These are phyloP conservation scores for Molossus alvarezi DNA, from an alignment of 2,797 vertebrate species.

Conservation along the genomic window DNA sequence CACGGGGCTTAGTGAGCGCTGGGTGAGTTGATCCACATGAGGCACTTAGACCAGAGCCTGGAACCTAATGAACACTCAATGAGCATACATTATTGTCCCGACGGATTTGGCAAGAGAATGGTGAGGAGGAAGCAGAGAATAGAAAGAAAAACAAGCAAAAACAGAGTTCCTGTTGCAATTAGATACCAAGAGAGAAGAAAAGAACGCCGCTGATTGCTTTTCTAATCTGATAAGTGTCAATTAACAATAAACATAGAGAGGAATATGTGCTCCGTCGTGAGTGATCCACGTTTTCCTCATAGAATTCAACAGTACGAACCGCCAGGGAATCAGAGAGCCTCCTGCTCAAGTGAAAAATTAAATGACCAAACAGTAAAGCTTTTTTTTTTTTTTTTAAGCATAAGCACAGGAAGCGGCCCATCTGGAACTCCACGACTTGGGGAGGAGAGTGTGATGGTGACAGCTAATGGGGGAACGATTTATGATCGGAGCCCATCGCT, in stretches of 20 bases:
- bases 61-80: neutral
- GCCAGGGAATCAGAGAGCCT: neutral
- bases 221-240: constrained; percentile 61
- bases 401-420: neutral
- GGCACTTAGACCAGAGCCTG: neutral
- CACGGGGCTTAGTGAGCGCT: neutral
- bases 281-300: neutral
- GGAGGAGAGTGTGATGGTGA: constrained; percentile 25
- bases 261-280: neutral
- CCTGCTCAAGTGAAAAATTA: constrained; percentile 13
- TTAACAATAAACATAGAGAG: neutral
- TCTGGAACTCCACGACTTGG: neutral
- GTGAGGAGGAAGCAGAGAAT: neutral
- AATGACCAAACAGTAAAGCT: neutral
- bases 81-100: neutral
- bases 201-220: constrained; percentile 59
- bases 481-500: constrained; percentile 32
- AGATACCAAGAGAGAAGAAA: constrained; percentile 49
- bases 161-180: neutral
- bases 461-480: constrained; percentile 67
- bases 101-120: neutral
- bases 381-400: constrained; percentile 3
- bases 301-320: constrained; percentile 21
- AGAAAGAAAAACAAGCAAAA: constrained; percentile 57
- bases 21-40: neutral